Percentiles rank a stretch among this genome's conserved stretches.
These are phyloP conservation scores for Paradisaea rubra DNA, from an alignment of 2,113 vertebrate species.

Conservation along the genomic window DNA sequence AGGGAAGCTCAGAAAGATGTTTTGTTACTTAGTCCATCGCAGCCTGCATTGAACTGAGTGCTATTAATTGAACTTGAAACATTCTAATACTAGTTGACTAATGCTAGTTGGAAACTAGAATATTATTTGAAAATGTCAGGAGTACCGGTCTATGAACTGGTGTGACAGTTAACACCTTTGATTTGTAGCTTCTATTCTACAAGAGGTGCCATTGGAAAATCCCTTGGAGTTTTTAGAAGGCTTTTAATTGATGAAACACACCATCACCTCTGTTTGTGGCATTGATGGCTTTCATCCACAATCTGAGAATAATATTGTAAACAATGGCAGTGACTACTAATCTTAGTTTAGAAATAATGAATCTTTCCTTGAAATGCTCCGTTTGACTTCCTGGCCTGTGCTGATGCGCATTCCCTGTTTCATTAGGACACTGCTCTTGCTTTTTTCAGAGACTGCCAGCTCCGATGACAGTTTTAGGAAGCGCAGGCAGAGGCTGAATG, in stretches of 20 bases:
- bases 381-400: background rate
- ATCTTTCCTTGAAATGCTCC: background rate
- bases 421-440: background rate
- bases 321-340: background rate
- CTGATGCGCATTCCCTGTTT: background rate
- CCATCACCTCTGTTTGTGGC: background rate
- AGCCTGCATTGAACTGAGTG: background rate
- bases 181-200: background rate
- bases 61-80: background rate
- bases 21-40: background rate
- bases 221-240: background rate
- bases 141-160: background rate
- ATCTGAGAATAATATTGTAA: background rate
- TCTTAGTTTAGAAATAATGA: background rate
- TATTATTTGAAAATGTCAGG: background rate
- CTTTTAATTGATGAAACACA: background rate
- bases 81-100: background rate
- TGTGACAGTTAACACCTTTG: background rate
- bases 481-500: background rate
- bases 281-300: background rate
- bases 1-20: background rate
- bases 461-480: background rate
- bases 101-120: background rate
- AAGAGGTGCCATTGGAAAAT: background rate
- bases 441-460: background rate